Conservation (phyloP, 2,888 invertebrate genomes). For the Limenitis camilla region DNA sequence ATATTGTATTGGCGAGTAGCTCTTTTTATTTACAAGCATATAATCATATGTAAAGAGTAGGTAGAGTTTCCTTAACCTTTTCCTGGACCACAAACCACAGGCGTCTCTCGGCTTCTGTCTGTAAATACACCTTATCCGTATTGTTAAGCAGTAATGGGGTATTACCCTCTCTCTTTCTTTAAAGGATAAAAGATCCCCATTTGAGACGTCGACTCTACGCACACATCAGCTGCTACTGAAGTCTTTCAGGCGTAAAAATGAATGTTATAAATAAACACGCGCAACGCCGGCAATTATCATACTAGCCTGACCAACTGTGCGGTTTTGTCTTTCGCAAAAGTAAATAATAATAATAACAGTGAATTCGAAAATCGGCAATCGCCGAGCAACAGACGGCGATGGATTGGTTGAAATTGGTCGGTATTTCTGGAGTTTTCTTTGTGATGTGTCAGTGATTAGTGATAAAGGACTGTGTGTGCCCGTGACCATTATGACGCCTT, state of each 20-base stretch:
- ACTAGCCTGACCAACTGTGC: slow-evolving; percentile 61
- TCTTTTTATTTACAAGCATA: no score
- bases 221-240: slow-evolving; percentile 31
- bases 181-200: no score
- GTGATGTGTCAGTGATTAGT: slow-evolving; percentile 28
- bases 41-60: no score
- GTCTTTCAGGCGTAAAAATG: slow-evolving; percentile 72
- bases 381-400: slow-evolving; percentile 47
- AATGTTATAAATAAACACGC: slow-evolving; percentile 73
- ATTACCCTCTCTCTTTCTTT: no score
- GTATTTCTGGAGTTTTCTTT: slow-evolving; percentile 47
- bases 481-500: no score
- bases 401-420: slow-evolving; percentile 74
- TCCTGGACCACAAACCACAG: no score
- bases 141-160: no score
- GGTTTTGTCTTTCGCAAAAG: slow-evolving; percentile 46
- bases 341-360: slow-evolving; percentile 30
- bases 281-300: slow-evolving; percentile 60
- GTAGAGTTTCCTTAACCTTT: no score
- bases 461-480: slow-evolving; percentile 17
- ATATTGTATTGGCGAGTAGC: no score
- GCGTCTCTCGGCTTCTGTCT: no score
- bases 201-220: slow-evolving; percentile 19
- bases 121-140: no score
- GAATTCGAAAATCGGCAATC: slow-evolving; percentile 22